A percentile compares a stretch with the other conserved stretches of the same genome.
Evolutionary conservation across 2,797 vertebrate species (phyloP).

Genomic region (Anisognathus igniventris): DNA sequence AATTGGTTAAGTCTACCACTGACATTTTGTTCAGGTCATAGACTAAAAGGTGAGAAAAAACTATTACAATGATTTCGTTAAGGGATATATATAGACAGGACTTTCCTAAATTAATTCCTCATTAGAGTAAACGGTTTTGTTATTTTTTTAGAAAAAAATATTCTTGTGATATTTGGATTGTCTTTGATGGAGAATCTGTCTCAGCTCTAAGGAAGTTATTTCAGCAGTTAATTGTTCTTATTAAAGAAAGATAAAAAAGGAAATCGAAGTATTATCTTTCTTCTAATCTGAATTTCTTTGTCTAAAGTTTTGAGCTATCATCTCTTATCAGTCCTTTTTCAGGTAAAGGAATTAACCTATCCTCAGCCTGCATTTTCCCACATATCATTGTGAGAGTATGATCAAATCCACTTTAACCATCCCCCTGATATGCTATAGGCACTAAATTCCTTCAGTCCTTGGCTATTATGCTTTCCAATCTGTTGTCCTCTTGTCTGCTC

Average conservation of each 20-base stretch:
- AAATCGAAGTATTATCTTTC: background rate
- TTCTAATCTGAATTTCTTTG: background rate
- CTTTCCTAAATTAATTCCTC: background rate
- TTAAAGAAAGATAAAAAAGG: background rate
- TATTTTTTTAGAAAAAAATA: rapidly evolving
- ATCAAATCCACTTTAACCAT: background rate
- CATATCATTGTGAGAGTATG: background rate
- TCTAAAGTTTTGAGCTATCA: background rate
- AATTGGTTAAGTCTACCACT: background rate
- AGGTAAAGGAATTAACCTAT: background rate
- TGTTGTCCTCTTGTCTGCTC: background rate
- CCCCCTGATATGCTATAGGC: background rate
- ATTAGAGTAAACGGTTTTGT: background rate
- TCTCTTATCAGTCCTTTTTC: background rate
- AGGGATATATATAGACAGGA: background rate
- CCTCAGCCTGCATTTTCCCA: background rate
- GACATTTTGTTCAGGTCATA: background rate
- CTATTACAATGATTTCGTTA: background rate
- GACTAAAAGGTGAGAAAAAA: background rate
- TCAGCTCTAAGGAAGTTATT: background rate
- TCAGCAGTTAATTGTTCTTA: background rate
- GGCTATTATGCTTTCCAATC: background rate
- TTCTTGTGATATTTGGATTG: background rate
- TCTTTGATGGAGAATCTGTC: background rate
- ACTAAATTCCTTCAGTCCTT: background rate